A percentile compares a stretch with the other conserved stretches of the same genome.
Evolutionary conservation across 2,113 vertebrate genomes (phyloP).

Genomic region (Pseudonaja textilis): DNA sequence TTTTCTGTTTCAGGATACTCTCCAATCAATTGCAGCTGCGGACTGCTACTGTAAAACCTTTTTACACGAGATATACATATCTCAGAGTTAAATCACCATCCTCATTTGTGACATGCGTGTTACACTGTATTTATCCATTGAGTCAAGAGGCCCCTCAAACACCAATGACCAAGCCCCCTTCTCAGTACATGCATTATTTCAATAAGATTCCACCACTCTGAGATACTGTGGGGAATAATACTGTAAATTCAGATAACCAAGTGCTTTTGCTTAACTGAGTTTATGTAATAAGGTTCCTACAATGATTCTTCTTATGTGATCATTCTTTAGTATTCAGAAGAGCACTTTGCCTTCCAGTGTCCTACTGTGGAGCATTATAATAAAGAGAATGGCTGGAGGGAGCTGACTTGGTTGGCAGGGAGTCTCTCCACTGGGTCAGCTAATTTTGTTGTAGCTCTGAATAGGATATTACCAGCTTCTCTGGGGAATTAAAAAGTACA

Average conservation of each 20-base stretch:
- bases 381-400: slow-evolving; percentile 27
- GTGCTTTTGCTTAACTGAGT: slow-evolving; percentile 23
- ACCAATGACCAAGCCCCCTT: neutral
- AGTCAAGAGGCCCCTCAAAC: neutral
- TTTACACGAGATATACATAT: neutral
- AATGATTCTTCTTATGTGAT: slow-evolving; percentile 28
- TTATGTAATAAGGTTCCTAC: slow-evolving; percentile 23
- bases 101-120: neutral
- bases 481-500: slow-evolving; percentile 37
- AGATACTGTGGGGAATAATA: neutral
- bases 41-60: neutral
- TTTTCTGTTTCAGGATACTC: neutral
- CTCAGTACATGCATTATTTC: neutral
- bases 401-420: slow-evolving; percentile 34
- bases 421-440: slow-evolving; percentile 32
- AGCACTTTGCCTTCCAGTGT: slow-evolving; percentile 37
- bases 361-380: slow-evolving; percentile 36
- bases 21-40: neutral
- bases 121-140: neutral
- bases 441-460: slow-evolving; percentile 42
- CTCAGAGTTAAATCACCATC: neutral
- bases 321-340: slow-evolving; percentile 34
- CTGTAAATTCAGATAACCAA: slow-evolving; percentile 14
- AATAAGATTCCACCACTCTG: neutral
- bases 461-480: slow-evolving; percentile 34